phyloP scores from a whole-genome alignment of 2,797 vertebrate species.

The Pelobates cultripes region DNA sequence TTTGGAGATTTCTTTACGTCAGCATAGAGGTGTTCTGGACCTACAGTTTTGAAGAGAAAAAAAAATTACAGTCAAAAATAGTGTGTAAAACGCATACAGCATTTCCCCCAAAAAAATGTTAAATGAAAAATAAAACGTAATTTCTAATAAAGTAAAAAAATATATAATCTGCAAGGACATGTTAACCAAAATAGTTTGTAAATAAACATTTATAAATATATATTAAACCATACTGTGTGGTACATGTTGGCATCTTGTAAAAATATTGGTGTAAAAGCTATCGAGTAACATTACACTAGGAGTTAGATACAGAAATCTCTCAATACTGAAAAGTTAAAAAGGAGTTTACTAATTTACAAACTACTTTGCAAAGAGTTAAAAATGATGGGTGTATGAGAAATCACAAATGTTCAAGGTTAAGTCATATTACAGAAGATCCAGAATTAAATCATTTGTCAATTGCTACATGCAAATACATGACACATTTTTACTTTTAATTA shows the following conservation, averaged over 20 bases:
- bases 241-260: too few species aligned
- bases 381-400: too few species aligned
- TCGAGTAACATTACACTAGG: too few species aligned
- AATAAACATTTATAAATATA: not conserved
- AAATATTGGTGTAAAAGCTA: too few species aligned
- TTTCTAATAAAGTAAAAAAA: not conserved
- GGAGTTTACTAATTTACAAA: not conserved
- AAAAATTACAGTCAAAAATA: constrained; percentile 45
- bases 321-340: not conserved
- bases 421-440: too few species aligned
- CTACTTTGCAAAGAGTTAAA: not conserved
- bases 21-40: constrained; percentile 64
- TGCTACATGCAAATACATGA: too few species aligned
- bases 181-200: not conserved
- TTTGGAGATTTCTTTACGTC: constrained; percentile 64
- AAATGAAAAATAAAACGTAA: not conserved
- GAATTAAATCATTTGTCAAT: too few species aligned
- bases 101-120: not conserved
- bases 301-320: too few species aligned
- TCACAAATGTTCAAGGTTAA: too few species aligned
- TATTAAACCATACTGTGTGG: too few species aligned
- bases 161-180: not conserved
- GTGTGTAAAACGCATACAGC: too few species aligned
- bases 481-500: too few species aligned
- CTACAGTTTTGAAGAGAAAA: constrained; percentile 69